These are phyloP conservation scores for Dicyrtomina minuta DNA, from an alignment of 2,888 invertebrate genomes.

Conservation along the genomic window DNA sequence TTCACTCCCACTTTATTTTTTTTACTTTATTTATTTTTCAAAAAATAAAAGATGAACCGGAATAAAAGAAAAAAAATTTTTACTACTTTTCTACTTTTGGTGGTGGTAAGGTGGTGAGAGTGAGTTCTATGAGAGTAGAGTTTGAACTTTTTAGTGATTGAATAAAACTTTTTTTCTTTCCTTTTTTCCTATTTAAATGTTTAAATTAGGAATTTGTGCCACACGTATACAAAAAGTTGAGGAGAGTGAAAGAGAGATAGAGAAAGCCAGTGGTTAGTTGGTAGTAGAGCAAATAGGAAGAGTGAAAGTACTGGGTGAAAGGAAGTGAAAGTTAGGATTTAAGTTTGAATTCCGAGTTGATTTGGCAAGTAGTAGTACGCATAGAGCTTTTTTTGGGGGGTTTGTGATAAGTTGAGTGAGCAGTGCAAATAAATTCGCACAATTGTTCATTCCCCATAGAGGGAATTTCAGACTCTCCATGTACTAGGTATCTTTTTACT, in stretches of 20 bases:
- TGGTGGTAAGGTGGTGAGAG: too few relatives aligned
- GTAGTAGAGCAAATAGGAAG: background rate
- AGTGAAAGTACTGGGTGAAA: background rate
- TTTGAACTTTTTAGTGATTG: background rate
- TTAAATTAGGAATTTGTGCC: background rate
- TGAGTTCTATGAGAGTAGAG: too few relatives aligned
- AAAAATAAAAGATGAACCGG: too few relatives aligned
- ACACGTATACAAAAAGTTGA: background rate
- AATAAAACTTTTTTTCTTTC: slow-evolving; percentile 2
- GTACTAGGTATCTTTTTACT: too few relatives aligned
- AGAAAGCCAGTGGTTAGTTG: background rate
- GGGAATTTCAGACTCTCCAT: background rate
- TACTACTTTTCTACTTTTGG: too few relatives aligned
- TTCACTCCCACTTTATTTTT: too few relatives aligned
- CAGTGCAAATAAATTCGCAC: slow-evolving; percentile 20
- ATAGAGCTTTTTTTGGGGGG: background rate
- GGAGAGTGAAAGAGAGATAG: too few relatives aligned
- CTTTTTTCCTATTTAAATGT: background rate
- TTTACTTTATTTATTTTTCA: too few relatives aligned
- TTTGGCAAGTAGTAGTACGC: background rate
- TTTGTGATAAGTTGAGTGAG: slow-evolving; percentile 7
- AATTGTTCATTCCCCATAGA: background rate
- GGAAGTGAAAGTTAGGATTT: background rate
- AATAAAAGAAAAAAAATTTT: too few relatives aligned
- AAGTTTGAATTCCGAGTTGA: background rate